phyloP scores from a whole-genome alignment of 2,113 vertebrate genomes.

The Silurus glanis region DNA sequence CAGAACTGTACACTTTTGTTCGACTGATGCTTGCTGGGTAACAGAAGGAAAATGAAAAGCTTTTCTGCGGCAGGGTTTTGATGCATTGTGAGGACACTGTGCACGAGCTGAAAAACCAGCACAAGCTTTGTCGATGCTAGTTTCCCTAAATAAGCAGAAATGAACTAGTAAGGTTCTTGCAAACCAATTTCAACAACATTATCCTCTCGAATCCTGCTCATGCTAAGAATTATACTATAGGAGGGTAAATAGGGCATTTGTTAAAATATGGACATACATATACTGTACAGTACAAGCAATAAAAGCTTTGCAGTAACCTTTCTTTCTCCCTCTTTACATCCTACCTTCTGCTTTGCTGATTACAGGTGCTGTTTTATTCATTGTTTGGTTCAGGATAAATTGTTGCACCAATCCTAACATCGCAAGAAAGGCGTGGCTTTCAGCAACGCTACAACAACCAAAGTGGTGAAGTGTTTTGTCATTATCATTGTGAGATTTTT shows the following conservation, averaged over 20 bases:
- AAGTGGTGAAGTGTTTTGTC: no score
- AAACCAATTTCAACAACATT: neutral
- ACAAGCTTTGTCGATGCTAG: neutral
- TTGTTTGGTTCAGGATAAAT: no score
- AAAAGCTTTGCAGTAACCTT: neutral
- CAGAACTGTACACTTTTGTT: neutral
- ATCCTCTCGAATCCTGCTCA: neutral
- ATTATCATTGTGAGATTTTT: no score
- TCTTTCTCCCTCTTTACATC: neutral
- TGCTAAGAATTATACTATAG: slow-evolving; percentile 6
- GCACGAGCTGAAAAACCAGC: neutral
- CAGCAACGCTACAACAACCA: no score
- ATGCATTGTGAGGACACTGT: neutral
- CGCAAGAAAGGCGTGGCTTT: no score
- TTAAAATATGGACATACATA: neutral
- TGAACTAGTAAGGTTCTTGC: neutral
- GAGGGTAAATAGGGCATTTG: slow-evolving; percentile 12
- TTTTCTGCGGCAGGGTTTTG: slow-evolving; percentile 9
- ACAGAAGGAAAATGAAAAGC: neutral
- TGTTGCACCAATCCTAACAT: no score
- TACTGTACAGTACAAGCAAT: neutral
- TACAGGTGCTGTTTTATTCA: no score
- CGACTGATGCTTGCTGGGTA: neutral
- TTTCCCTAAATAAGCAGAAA: neutral
- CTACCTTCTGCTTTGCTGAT: no score